Base-by-base conservation (phyloP, 2,113 vertebrate genomes). In the Lampris incognitus region DNA sequence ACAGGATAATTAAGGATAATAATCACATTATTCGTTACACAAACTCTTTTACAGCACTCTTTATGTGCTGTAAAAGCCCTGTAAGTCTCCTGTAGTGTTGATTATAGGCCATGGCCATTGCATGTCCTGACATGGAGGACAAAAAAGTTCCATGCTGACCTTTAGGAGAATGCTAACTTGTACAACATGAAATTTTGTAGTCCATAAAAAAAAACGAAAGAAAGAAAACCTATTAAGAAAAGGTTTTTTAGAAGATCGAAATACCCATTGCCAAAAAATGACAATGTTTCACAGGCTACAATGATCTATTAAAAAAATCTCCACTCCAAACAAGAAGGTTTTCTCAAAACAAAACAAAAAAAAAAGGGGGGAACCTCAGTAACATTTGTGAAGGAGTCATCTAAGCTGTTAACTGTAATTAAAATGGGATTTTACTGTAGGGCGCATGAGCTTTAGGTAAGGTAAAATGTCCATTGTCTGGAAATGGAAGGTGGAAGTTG, bases 71-170 rank as follows among this genome's bases (percentile, higher is more conserved):
- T 69, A 6, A 40, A 41, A 46, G 39, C 66, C 8, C 59, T 69
- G 1, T 48, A 39, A 58, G 59, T 73, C 40, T 68, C 57, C 68
- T 38, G 56, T 69, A 69, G 72, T 74, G 52, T 79, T 63, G 46
- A 59, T 57, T 74, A 61, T 67, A 39, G 59, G 69, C 67, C 9
- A 38, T 66, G 40, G 57, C 36, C 49, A 44, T 67, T 51, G 80
- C 50, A 39, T 1, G n/a, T 75, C 52, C 72, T 79, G 54, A 84
- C 71, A 81, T 80, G 80, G 59, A 78, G 51, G 71, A 74, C 55
- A 73, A 79, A 83, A 65, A 57, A 40, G 24, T 63, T 79, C 6
- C 68, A 59, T 3, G 9, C 55, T 84, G 68, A 69, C 61, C 54
- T 71, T 81, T 73, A 37, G 69, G 63, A 7, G 64, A 84, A 66